Evolutionary conservation across 2,113 vertebrate genomes (phyloP).

Genomic region (Pseudonaja textilis): DNA sequence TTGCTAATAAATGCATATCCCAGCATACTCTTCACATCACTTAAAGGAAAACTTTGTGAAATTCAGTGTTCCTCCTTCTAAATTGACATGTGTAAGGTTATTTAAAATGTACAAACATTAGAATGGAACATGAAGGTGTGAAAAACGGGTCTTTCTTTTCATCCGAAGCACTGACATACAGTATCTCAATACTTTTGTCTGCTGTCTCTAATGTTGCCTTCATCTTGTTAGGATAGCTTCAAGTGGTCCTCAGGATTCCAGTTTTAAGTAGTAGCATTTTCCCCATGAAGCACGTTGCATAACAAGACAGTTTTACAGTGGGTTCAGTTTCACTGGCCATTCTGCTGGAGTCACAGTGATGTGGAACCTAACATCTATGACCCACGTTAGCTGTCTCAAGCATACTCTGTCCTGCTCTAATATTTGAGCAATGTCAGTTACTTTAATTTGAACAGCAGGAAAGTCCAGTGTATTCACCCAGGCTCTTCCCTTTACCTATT

Average conservation of each 20-base stretch:
- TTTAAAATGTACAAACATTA: not conserved
- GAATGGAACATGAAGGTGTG: not conserved
- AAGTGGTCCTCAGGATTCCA: not conserved
- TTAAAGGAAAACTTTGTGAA: not conserved
- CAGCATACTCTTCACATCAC: not conserved
- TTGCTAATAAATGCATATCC: not conserved
- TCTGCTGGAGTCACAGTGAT: not conserved
- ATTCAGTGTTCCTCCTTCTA: not conserved
- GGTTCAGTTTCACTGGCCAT: not conserved
- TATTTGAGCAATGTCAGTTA: not conserved
- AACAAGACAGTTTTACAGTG: not conserved
- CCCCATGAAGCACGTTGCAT: not conserved
- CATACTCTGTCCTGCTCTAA: not conserved
- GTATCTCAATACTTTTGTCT: not conserved
- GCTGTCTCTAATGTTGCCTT: not conserved
- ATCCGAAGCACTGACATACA: not conserved
- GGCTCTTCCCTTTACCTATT: not conserved
- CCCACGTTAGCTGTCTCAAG: not conserved
- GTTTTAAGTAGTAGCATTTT: not conserved
- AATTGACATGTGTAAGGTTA: not conserved
- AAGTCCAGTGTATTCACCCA: not conserved
- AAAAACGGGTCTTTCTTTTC: not conserved
- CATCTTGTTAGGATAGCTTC: not conserved
- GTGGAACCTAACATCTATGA: not conserved
- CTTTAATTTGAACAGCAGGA: not conserved